Base-by-base conservation (phyloP, 2,113 vertebrate species). In the Myrmecobius fasciatus region DNA sequence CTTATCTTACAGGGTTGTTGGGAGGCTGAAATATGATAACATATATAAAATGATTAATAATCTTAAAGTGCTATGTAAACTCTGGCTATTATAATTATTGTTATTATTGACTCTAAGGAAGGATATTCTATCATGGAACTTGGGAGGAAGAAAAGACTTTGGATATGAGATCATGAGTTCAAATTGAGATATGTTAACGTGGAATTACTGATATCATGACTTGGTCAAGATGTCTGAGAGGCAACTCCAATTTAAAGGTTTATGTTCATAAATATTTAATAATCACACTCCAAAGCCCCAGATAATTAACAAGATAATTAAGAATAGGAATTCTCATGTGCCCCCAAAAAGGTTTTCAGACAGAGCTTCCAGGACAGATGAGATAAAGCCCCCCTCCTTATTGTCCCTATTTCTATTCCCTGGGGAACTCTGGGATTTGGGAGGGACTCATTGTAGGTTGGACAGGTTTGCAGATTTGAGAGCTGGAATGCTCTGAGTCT, bases 401-500 rank as follows among this genome's bases (percentile, higher is more conserved):
- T 28, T 3, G 6, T 14, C 49, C 54, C 28, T 4, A 0, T 25
- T 25, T 22, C 67, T 22, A 67, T 46, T 12, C 22, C 26, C 2
- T 8, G 43, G 17, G 31, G 94, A 31, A n/a, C 2, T 0, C 36
- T 43, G 25, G 31, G 36, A 3, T 14, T 8, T 6, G 25, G n/a
- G n/a, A n/a, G 51, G n/a, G 14, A 5, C 0, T 14, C 10, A 52
- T 7, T 26, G 10, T n/a, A 1, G 0, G 12, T 12, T 22, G 75
- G 52, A 49, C 67, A 43, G 2, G 20, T 83, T 43, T 83, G 67
- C 67, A 83, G n/a, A 83, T 60, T 3, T 17, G 60, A 48, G 31
- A 46, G 51, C 10, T 9, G 25, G 20, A 52, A 2, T 49, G 25
- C 8, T 75, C 26, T 1, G 0, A 8, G 1, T 48, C 0, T 0